Base-by-base conservation (phyloP, 2,113 vertebrate species). In the Deroptyus accipitrinus region DNA sequence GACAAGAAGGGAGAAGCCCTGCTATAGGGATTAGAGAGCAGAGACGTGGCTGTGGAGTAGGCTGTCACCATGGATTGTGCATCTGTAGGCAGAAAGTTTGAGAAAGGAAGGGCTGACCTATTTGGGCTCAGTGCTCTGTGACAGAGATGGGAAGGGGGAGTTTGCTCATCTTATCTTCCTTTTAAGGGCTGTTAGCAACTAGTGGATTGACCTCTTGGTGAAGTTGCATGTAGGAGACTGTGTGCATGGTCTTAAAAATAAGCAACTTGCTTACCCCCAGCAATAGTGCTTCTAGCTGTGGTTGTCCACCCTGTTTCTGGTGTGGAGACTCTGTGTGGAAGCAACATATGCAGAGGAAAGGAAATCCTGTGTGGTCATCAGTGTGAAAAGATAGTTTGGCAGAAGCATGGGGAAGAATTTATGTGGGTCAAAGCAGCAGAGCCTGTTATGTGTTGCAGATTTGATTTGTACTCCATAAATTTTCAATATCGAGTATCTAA, bases 401-500 rank as follows among this genome's bases (percentile, higher is more conserved):
- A 67, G 88, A 72, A 44, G 48, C 73, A 4, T 27, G 54, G 67
- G 83, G 54, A 69, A 41, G 66, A 69, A 80, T 68, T 80, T 75
- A 68, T 42, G n/a, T 84, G 69, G 57, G 42, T 87, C 92, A 90
- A n/a, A 94, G 54, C 68, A 94, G 66, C 78, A 73, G 55, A 87
- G 39, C 18, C 30, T 91, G 31, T 82, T 90, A 52, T 22, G 64
- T 6, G 1, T 28, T 76, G 51, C 69, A 94, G 42, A 86, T 80
- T 70, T 88, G 86, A 73, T 91, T 73, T 73, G 62, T 59, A 31
- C 39, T 94, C 44, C 59, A 59, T 28, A 48, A 55, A 75, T 95
- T 90, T 95, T 94, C 62, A 16, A 35, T 95, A 63, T 61, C 0
- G 9, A 84, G 17, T 86, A 61, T 92, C 91, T 95, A 94, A 96